A percentile compares a stretch with the other conserved stretches of the same genome.
Evolutionary conservation across 2,113 vertebrate species (phyloP).

Genomic region (Scatophagus argus): DNA sequence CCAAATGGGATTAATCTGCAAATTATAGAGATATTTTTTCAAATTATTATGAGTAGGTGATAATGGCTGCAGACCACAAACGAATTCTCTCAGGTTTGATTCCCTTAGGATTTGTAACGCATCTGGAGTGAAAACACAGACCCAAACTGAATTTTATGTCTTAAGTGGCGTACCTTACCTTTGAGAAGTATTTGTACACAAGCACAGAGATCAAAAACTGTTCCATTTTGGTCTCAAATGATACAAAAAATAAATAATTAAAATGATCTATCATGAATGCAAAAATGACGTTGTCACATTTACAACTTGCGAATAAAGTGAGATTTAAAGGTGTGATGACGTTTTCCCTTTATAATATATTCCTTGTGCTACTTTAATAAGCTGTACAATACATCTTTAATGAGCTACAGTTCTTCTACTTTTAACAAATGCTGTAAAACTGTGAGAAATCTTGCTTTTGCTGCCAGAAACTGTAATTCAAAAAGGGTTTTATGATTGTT

Average conservation of each 20-base stretch:
- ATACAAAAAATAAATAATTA: no score
- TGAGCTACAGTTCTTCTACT: background rate
- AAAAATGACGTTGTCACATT: constrained; percentile 17
- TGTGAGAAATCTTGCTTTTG: background rate
- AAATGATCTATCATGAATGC: constrained; percentile 12
- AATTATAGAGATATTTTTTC: constrained; percentile 52
- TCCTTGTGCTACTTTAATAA: constrained; percentile 29
- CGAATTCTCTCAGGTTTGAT: constrained; percentile 12
- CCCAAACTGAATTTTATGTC: background rate
- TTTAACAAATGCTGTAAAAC: background rate
- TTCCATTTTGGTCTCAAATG: background rate
- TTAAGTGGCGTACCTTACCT: background rate
- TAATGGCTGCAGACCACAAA: background rate
- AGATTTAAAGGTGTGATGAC: background rate
- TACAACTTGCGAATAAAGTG: constrained; percentile 5
- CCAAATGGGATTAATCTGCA: constrained; percentile 38
- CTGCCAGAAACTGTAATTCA: constrained; percentile 9
- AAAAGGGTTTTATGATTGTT: constrained; percentile 3
- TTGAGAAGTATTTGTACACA: background rate
- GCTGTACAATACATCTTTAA: constrained; percentile 12
- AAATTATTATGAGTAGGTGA: constrained; percentile 32
- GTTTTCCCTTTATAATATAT: background rate
- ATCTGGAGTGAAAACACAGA: background rate
- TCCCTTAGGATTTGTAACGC: background rate
- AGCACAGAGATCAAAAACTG: background rate